Evolutionary conservation across 2,797 vertebrate species (phyloP), one percentile per base, ranked within the genome.

Genomic region (Heterohyrax brucei): DNA sequence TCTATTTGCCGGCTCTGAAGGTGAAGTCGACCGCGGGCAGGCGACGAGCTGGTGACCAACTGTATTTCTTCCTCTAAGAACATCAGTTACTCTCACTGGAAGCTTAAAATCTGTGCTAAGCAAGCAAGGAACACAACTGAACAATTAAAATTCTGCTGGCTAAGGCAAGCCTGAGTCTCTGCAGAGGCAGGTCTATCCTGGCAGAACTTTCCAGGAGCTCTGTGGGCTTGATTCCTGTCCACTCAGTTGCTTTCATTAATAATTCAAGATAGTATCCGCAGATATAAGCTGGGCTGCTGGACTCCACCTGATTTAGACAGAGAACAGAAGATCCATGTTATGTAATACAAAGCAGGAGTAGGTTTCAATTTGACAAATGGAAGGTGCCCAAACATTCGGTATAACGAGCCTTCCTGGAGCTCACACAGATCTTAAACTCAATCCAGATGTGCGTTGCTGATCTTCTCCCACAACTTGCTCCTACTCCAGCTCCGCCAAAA

Each of bases 41-140:
- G 66, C 39, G 33, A 73, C 86, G 24, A 88, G 86, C 73, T 26
- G 14, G 44, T 56, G 18, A 75, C 46, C 3, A 33, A 48, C 30
- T 86, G 80, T 59, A 16, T 93, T 94, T 95, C 48, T 81, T 90
- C 22, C 21, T 84, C 44, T 3, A 56, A 64, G 84, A 61, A 80
- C 33, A 86, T 70, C 28, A 92, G 48, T 90, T 80, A 89, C 53
- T 94, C 39, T 92, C 92, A 86, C 75, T 95, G 95, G 44, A 93
- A 84, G 70, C 10, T 93, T 93, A 77, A 94, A 89, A 77, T 91
- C 30, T 79, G 39, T 56, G 73, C 88, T 93, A 44, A 18, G 39
- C 30, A 83, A 87, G 39, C 66, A n/a, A 72, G 5, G 62, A 85
- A 16, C 50, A 18, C 28, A 86, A 84, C 70, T 62, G 62, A 82